These are phyloP conservation scores for Habroteleia sp. DNA, from an alignment of 2,888 invertebrate species.

Conservation along the genomic window DNA sequence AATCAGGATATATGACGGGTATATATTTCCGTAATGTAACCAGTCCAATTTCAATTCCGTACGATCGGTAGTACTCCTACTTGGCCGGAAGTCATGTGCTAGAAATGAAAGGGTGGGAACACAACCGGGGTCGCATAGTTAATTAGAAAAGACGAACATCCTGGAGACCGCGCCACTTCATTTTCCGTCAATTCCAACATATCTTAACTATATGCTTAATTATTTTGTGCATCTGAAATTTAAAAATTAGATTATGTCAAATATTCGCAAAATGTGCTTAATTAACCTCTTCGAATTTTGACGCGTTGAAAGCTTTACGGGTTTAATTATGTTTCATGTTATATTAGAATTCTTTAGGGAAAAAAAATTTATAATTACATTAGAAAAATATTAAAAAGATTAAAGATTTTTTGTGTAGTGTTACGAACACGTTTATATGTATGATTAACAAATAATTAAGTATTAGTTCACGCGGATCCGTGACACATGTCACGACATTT, in stretches of 20 bases:
- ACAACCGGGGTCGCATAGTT: conserved; percentile 63
- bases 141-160: conserved; percentile 73
- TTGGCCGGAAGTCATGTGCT: conserved; percentile 23
- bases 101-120: conserved; percentile 19
- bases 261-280: not conserved
- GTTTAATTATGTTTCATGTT: not conserved
- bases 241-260: conserved; percentile 7
- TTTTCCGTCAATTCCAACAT: conserved; percentile 65
- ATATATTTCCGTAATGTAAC: conserved; percentile 71
- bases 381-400: too few relatives aligned
- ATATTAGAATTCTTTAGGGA: not conserved
- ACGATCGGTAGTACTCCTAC: conserved; percentile 43
- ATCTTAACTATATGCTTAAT: conserved; percentile 47
- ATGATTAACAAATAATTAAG: too few relatives aligned
- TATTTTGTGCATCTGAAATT: conserved; percentile 18
- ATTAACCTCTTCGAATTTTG: not conserved
- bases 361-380: too few relatives aligned
- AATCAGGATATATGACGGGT: conserved; percentile 73
- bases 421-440: too few relatives aligned
- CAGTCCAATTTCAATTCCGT: conserved; percentile 70
- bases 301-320: not conserved
- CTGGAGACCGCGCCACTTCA: conserved; percentile 55
- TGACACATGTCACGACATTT: too few relatives aligned
- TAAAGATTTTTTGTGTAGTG: too few relatives aligned
- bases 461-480: too few relatives aligned